Percentiles rank a stretch among this genome's conserved stretches.
phyloP scores from a whole-genome alignment of 1,140 invertebrate genomes.

The Drosophila yakuba region DNA sequence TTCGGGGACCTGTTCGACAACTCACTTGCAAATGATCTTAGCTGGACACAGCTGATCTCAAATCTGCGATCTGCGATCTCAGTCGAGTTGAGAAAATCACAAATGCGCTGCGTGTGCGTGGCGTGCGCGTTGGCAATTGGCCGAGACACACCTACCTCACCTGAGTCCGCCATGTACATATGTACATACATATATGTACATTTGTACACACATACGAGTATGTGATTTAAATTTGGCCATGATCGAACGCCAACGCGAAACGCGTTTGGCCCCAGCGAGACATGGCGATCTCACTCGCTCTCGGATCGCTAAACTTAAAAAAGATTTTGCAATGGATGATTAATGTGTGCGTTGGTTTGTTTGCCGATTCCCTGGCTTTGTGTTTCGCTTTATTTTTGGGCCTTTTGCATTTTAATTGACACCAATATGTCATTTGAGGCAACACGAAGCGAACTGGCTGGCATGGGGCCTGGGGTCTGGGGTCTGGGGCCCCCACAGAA shows the following conservation, averaged over 20 bases:
- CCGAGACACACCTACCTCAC: slow-evolving; percentile 71
- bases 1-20: slow-evolving; percentile 64
- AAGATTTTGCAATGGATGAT: slow-evolving; percentile 76
- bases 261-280: slow-evolving; percentile 18
- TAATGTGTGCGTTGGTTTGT: slow-evolving; percentile 50
- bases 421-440: slow-evolving; percentile 68
- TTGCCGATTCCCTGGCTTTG: slow-evolving; percentile 25
- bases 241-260: slow-evolving; percentile 62
- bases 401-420: slow-evolving; percentile 70
- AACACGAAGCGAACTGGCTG: slow-evolving; percentile 16
- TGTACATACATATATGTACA: no score
- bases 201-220: neutral
- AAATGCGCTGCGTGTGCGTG: slow-evolving; percentile 61
- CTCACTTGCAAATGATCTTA: slow-evolving; percentile 46
- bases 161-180: slow-evolving; percentile 10
- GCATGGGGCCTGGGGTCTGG: neutral
- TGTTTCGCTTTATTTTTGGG: slow-evolving; percentile 54
- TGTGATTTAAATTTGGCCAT: slow-evolving; percentile 70
- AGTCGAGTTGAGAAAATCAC: slow-evolving; percentile 6
- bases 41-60: slow-evolving; percentile 30
- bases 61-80: slow-evolving; percentile 2
- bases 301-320: slow-evolving; percentile 60
- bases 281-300: slow-evolving; percentile 19
- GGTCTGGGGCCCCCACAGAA: slow-evolving; percentile 42
- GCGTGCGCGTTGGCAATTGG: slow-evolving; percentile 63